phyloP scores from a whole-genome alignment of 2,113 vertebrate species.

The Brachypteracias leptosomus region DNA sequence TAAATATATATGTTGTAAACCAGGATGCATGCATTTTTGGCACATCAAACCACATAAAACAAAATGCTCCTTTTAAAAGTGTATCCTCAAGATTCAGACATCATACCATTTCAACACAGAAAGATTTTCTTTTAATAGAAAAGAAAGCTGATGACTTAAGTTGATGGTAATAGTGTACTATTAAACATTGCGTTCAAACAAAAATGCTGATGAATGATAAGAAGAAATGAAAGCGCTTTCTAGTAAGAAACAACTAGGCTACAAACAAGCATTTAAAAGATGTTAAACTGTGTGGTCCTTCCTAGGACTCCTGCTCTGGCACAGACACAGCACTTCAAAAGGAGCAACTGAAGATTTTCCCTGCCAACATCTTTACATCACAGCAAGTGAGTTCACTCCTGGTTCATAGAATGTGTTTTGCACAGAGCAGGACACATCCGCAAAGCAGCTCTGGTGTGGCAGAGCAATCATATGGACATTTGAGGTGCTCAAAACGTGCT shows the following conservation, averaged over 20 bases:
- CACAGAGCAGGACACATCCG: fast-evolving
- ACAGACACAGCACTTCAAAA: not conserved
- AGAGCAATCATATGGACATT: not conserved
- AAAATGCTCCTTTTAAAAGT: not conserved
- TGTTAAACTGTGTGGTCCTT: not conserved
- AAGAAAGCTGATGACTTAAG: not conserved
- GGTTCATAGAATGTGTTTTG: not conserved
- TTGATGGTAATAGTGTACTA: not conserved
- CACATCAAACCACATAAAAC: not conserved
- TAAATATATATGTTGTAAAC: not conserved
- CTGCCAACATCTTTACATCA: not conserved
- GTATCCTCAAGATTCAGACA: not conserved
- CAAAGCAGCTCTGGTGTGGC: not conserved
- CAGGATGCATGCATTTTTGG: not conserved
- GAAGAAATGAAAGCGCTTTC: not conserved
- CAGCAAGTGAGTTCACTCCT: not conserved
- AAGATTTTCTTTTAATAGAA: not conserved
- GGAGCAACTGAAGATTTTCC: not conserved
- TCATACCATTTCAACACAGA: not conserved
- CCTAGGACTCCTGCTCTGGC: not conserved
- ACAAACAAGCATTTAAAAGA: not conserved
- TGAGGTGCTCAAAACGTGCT: not conserved
- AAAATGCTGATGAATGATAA: not conserved
- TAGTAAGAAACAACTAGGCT: not conserved
- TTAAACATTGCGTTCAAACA: not conserved